Base-by-base conservation (phyloP, 2,113 vertebrate species). In the Thalassarche chlororhynchos region DNA sequence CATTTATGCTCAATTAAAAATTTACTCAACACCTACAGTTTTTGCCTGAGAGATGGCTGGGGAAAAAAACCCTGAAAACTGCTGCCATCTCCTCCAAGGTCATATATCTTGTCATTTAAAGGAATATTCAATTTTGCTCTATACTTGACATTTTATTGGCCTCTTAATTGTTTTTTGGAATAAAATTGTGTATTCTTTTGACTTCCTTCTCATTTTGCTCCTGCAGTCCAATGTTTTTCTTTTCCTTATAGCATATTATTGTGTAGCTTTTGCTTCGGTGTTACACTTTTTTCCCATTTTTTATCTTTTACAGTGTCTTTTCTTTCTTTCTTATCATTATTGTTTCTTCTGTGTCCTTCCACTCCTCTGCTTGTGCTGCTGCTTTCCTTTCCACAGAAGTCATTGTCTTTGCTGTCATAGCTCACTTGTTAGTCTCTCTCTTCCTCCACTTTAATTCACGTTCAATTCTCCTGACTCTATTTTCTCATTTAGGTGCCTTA, bases 1-100 rank as follows among this genome's bases (percentile, higher is more conserved):
- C 46, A 95, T 96, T 97, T 55, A 95, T 80, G 71, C 6, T 74
- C 70, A 85, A 80, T 95, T 92, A 97, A 97, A 97, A 93, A 88
- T 90, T 95, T 90, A 94, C 82, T 83, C 62, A 72, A 76, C 49
- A 76, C 75, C 78, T 89, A 89, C 54, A 79, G 40, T 7, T 96
- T 87, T 89, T 82, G 65, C 40, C 70, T 72, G 52, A 94, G 61
- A 91, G 44, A 49, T 9, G 12, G 24, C 10, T 62, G 15, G 24
- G 14, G 2, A 21, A 81, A 69, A 57, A 89, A n/a, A n/a, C 2
- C 21, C 49, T 58, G 21, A 64, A 85, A 93, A 64, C 60, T 76
- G n/a, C 61, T 49, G 47, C 44, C 25, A 38, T 91, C 46, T 89
- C 26, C 57, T 91, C 65, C 84, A 87, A 91, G 87, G 74, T 75